phyloP scores from a whole-genome alignment of 2,797 vertebrate species.

The Pangasius mekongensis region DNA sequence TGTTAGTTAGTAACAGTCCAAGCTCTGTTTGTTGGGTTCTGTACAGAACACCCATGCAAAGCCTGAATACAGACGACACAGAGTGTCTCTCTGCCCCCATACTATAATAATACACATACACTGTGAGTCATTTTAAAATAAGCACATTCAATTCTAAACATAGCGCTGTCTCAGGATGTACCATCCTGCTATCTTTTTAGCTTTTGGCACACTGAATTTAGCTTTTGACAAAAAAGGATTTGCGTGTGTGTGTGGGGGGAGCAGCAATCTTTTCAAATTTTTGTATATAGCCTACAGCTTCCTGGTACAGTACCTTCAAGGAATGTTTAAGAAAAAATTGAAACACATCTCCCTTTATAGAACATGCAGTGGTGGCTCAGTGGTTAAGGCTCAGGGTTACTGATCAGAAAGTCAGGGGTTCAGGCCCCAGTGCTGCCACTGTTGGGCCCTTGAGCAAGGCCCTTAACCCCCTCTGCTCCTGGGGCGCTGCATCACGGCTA shows the following conservation, averaged over 20 bases:
- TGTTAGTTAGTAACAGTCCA: background rate
- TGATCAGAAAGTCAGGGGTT: no score
- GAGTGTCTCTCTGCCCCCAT: background rate
- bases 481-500: no score
- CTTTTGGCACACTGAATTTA: background rate
- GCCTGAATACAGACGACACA: background rate
- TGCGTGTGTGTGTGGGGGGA: background rate
- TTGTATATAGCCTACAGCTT: background rate
- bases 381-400: no score
- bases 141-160: constrained; percentile 10
- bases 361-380: background rate
- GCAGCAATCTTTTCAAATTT: background rate
- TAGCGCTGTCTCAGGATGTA: background rate
- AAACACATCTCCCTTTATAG: background rate
- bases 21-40: background rate
- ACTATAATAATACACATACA: background rate
- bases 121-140: constrained; percentile 12
- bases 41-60: background rate
- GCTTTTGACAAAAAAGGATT: background rate
- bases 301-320: background rate
- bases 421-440: no score
- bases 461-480: no score
- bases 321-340: background rate
- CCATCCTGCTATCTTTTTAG: background rate
- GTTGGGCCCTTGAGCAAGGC: no score